phyloP scores from a whole-genome alignment of 1,140 invertebrate genomes.

The Teleogryllus occipitalis region DNA sequence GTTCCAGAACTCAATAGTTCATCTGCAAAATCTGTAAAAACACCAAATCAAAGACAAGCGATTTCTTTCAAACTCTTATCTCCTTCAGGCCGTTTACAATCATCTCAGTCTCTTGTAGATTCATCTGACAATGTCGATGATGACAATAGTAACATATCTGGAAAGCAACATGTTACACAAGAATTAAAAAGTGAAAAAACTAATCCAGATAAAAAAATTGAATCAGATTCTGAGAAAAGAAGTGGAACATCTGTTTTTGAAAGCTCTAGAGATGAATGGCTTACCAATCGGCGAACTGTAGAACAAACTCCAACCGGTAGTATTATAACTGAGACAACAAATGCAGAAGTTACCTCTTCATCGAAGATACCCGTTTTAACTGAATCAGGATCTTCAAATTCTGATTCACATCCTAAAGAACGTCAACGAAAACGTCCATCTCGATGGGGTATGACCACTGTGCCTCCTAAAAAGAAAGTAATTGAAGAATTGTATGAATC shows the following conservation, averaged over 20 bases:
- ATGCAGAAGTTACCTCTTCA: neutral
- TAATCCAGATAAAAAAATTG: neutral
- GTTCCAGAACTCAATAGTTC: neutral
- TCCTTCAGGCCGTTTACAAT: neutral
- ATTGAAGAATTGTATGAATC: neutral
- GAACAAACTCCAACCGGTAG: too few relatives aligned
- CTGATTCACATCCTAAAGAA: slow-evolving; percentile 6
- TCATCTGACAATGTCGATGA: neutral
- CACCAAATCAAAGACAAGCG: neutral
- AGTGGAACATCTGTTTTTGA: neutral
- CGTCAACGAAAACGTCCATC: slow-evolving; percentile 17
- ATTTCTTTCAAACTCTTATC: slow-evolving; percentile 16
- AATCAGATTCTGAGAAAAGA: neutral
- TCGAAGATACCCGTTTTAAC: neutral
- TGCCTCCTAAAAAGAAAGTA: slow-evolving; percentile 10
- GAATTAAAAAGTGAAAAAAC: too few relatives aligned
- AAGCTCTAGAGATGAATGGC: neutral
- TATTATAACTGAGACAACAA: neutral
- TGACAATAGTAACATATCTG: too few relatives aligned
- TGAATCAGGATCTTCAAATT: neutral
- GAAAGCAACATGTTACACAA: too few relatives aligned
- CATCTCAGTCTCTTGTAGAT: neutral
- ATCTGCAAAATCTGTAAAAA: neutral
- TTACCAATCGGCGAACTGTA: too few relatives aligned
- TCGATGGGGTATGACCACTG: slow-evolving; percentile 20